Evolutionary conservation across 2,888 invertebrate genomes (phyloP), one percentile per base, ranked within the genome.

Genomic region (Nemotelus pantherinus): DNA sequence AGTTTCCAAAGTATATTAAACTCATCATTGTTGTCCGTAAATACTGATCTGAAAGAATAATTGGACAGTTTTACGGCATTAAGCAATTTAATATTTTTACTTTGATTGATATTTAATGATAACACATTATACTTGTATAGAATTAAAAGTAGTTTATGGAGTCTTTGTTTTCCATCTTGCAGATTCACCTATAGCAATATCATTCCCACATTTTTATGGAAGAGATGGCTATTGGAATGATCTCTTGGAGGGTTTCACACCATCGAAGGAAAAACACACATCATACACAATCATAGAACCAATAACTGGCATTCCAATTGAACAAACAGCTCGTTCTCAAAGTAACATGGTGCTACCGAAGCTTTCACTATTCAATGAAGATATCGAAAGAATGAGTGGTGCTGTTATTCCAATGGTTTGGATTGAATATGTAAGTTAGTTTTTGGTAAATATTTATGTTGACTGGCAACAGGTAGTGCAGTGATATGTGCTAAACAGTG

Each of bases 141-240:
- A 25, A 25, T 25, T 25, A 25, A 25, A 25, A 25, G 25, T 25
- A 25, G 25, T 25, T 25, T 25, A 25, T 25, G 25, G 25, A 25
- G 0, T 25, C 25, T 25, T 25, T 25, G 25, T 25, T 25, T 25
- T 25, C 25, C 1, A 25, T 25, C 6, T 53, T 53, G 10, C 85
- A 92, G 92, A 90, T 83, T 90, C 91, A 80, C 93, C 93, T 0
- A 89, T 93, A 83, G 91, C 91, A 4, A 87, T 91, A 0, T 93
- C 93, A 1, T 91, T 90, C 82, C 94, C 94, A 0, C 94, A 94
- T 84, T 94, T 92, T 85, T 88, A 90, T 83, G 91, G 90, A 0
- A 79, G 81, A 5, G 63, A 79, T 4, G 81, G 82, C 2, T 77
- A 76, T 9, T 82, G 84, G 81, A 80, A 82, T 3, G 90, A 90